These are phyloP conservation scores for Rhagophthalmus giganteus DNA, from an alignment of 2,888 invertebrate species.

Conservation along the genomic window DNA sequence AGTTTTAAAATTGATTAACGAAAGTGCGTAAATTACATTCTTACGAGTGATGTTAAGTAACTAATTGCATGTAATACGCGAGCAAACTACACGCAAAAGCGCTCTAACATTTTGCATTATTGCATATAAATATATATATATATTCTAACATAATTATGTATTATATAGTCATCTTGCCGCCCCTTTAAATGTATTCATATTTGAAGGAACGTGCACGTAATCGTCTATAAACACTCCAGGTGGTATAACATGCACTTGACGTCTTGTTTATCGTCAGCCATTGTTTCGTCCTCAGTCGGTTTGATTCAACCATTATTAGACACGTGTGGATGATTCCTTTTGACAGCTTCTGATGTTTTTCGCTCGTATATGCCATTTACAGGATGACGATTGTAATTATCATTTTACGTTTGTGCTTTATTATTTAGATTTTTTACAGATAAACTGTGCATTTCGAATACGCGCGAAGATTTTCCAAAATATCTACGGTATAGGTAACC, in stretches of 20 bases:
- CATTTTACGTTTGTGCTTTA: not conserved
- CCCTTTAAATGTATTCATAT: not conserved
- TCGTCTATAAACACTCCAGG: conserved; percentile 31
- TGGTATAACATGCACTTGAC: conserved; percentile 36
- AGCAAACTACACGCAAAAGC: not conserved
- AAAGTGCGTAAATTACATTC: no score
- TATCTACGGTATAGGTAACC: no score
- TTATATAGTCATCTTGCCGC: not conserved
- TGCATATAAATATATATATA: no score
- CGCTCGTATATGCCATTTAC: conserved; percentile 21
- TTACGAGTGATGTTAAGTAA: no score
- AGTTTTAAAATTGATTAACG: no score
- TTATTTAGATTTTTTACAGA: not conserved
- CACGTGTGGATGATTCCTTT: conserved; percentile 29
- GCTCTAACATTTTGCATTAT: not conserved
- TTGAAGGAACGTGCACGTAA: not conserved
- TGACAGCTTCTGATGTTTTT: conserved; percentile 22
- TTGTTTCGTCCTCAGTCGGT: conserved; percentile 32
- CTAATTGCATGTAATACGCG: no score
- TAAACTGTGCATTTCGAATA: no score
- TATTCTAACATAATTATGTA: not conserved
- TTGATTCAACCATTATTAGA: conserved; percentile 32
- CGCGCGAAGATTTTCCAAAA: no score
- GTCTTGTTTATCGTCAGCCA: conserved; percentile 31
- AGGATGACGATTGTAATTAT: conserved; percentile 5